Base-by-base conservation (phyloP, 2,797 vertebrate species). In the Acipenser transmontanus region DNA sequence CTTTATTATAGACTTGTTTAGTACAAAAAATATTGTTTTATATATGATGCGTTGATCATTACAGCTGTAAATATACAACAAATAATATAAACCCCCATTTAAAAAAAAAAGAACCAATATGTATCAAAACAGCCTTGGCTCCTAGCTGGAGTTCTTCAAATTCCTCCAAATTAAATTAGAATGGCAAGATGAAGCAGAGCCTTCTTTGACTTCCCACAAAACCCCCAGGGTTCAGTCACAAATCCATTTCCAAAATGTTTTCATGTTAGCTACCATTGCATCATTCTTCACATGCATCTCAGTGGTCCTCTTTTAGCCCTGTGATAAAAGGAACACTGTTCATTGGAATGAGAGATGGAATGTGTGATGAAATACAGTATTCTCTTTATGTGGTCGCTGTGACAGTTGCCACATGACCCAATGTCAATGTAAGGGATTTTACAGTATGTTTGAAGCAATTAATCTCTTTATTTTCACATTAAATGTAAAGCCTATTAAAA, bases 211-310 rank as follows among this genome's bases (percentile, higher is more conserved):
- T 59, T 61, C 61, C 13, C 49, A 67, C 65, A 54, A 59, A 60
- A 64, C 63, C 49, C 9, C 7, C 50, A 51, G 64, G 51, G 51
- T 54, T 54, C 66, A 60, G 62, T 65, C 70, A 61, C 49, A 17
- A 17, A 14, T 59, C 11, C 11, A 59, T 11, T 11, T 1, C 9
- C 57, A 59, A 12, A n/a, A 1, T 59, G 57, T 59, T 59, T 14
- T 14, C 9, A 7, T 59, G 13, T 11, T 17, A 11, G 57, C 57
- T 1, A 59, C 57, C 8, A 51, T 51, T 51, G 7, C 57, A 59
- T 59, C 7, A 59, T 52, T 52, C 51, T 52, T 52, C 12, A 12
- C 51, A 54, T 12, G 8, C 12, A 8, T 6, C n/a, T 54, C 52
- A 54, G 52, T 54, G 52, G 52, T 54, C n/a, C 8, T 54, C 52